Evolutionary conservation across 2,888 invertebrate species (phyloP), one percentile per base, ranked within the genome.

Genomic region (Caenorhabditis sp.): DNA sequence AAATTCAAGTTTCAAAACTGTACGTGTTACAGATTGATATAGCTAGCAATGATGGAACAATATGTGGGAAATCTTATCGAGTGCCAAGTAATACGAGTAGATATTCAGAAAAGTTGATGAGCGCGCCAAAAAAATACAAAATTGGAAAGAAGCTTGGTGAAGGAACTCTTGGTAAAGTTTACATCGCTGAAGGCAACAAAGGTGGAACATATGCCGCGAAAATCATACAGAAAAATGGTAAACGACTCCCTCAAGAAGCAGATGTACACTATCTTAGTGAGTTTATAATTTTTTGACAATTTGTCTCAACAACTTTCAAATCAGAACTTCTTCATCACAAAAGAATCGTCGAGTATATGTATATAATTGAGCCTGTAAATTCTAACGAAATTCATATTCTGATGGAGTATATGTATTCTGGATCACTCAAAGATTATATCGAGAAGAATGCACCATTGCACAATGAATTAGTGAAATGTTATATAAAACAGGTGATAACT

Each of bases 371-470:
- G 19, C 66, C 69, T 21, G 31, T 43, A 17, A 60, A 61, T n/a
- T 65, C 66, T 1, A 65, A 74, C 27, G 76, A 76, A 31, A 69
- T 78, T 8, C 74, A 76, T 21, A 89, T 90, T 75, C 89, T 90
- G 78, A 90, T 90, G 89, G 90, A 90, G 81, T 89, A 88, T 76
- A 89, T 90, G 89, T 86, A 89, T 8, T 89, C 89, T 75, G 90
- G 90, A 12, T 89, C 89, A n/a, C 85, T 90, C 27, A 88, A 88
- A 49, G 66, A 76, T 12, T 67, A 69, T 21, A 69, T 79, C 24
- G 66, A 69, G 6, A 62, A 55, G 14, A 51, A 64, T 24, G 76
- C 73, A 31, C 53, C 69, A 5, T 8, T 74, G 23, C 31, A 66
- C 54, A 59, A 66, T 12, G 57, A 66, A n/a, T 23, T 69, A 1